Evolutionary conservation across 2,113 vertebrate genomes (phyloP).

Genomic region (Plecotus auritus): DNA sequence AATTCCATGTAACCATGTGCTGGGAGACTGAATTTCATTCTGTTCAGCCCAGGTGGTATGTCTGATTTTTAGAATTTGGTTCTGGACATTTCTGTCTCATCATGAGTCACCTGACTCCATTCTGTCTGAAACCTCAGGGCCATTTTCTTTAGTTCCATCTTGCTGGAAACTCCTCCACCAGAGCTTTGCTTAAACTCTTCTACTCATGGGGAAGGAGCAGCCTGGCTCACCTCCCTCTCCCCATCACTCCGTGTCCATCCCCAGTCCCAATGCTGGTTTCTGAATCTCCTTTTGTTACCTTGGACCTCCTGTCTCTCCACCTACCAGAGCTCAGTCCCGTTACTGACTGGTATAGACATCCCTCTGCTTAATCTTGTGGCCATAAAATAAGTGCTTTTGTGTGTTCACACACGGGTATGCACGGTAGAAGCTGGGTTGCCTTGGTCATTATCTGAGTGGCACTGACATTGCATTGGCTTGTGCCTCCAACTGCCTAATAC

Average conservation of each 20-base stretch:
- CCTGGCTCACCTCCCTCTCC: not conserved
- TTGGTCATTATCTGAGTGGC: not conserved
- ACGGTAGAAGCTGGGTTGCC: not conserved
- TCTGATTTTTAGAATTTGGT: not conserved
- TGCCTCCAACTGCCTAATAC: not conserved
- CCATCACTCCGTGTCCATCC: not conserved
- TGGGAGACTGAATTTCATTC: slow-evolving; percentile 11
- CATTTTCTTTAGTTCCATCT: not conserved
- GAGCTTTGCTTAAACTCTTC: not conserved
- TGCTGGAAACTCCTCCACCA: no score
- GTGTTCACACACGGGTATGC: not conserved
- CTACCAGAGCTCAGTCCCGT: not conserved
- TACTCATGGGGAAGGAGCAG: no score
- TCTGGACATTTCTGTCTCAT: not conserved
- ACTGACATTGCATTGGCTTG: not conserved
- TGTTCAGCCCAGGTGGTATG: not conserved
- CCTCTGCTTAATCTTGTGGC: not conserved
- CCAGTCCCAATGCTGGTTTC: accelerated
- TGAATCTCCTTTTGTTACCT: not conserved
- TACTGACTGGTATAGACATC: not conserved
- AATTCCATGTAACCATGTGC: not conserved
- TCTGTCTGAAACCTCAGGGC: not conserved
- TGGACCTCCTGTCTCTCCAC: not conserved
- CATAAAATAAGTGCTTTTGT: not conserved
- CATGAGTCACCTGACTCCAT: not conserved